Percentiles rank a stretch among this genome's conserved stretches.
Evolutionary conservation across 2,797 vertebrate species (phyloP).

Genomic region (Ceyx erithaca): DNA sequence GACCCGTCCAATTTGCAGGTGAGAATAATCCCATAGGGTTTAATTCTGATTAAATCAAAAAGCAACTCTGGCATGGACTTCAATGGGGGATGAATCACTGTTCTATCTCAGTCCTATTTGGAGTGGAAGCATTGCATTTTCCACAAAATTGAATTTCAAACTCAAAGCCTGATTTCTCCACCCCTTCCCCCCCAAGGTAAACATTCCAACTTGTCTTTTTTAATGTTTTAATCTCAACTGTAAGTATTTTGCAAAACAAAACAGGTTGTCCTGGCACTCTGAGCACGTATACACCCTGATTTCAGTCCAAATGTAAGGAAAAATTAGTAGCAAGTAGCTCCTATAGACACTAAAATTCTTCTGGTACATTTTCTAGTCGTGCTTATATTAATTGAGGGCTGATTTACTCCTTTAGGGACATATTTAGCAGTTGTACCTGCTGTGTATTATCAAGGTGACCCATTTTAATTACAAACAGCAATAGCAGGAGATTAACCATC

Average conservation of each 20-base stretch:
- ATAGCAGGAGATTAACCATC: accelerated
- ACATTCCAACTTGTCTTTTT: neutral
- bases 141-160: neutral
- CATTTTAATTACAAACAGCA: accelerated
- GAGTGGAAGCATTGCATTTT: slow-evolving; percentile 2
- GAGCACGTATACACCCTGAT: neutral
- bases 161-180: neutral
- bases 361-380: neutral
- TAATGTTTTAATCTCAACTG: neutral
- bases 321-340: neutral
- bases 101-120: neutral
- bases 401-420: neutral
- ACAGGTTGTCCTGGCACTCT: neutral
- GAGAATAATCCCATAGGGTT: slow-evolving; percentile 39
- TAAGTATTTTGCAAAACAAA: neutral
- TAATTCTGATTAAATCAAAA: slow-evolving; percentile 53
- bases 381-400: neutral
- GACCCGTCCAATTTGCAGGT: slow-evolving; percentile 30
- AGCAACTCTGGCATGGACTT: slow-evolving; percentile 25
- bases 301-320: neutral
- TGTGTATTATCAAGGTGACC: neutral
- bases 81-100: slow-evolving; percentile 30
- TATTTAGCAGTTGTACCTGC: neutral
- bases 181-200: slow-evolving; percentile 8
- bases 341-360: neutral